phyloP scores from a whole-genome alignment of 2,888 invertebrate species.

The Drosophila kambysellisi region DNA sequence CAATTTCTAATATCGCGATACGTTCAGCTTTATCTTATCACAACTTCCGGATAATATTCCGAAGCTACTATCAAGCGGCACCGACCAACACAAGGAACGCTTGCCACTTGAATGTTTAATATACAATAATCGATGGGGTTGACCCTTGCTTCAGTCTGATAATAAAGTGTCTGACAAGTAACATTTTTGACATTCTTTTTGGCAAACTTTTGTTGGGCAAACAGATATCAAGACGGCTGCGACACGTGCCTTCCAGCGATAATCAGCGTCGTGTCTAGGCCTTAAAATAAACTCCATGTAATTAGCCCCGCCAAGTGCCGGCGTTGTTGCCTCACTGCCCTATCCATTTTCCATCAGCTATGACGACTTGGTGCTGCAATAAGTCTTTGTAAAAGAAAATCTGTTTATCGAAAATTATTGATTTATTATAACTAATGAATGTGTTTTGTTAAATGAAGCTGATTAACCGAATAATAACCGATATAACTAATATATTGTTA shows the following conservation, averaged over 20 bases:
- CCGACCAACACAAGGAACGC: conserved; percentile 28
- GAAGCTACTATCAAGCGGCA: neutral
- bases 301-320: conserved; percentile 74
- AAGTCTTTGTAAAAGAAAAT: neutral
- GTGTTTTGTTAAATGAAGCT: neutral
- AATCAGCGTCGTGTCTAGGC: conserved; percentile 77
- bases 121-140: neutral
- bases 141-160: conserved; percentile 42
- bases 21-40: conserved; percentile 26
- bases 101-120: neutral
- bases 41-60: too few relatives aligned
- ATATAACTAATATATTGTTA: neutral
- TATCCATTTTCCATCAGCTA: neutral
- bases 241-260: conserved; percentile 76
- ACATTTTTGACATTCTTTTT: conserved; percentile 58
- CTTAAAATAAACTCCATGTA: conserved; percentile 81
- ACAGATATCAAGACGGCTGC: conserved; percentile 31
- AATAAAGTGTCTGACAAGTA: conserved; percentile 61
- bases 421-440: neutral
- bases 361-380: neutral
- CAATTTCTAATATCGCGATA: too few relatives aligned
- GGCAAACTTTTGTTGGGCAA: conserved; percentile 54
- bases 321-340: conserved; percentile 17
- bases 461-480: neutral
- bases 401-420: neutral